Conservation (phyloP, 2,113 vertebrate genomes). For the Corythoichthys intestinalis region DNA sequence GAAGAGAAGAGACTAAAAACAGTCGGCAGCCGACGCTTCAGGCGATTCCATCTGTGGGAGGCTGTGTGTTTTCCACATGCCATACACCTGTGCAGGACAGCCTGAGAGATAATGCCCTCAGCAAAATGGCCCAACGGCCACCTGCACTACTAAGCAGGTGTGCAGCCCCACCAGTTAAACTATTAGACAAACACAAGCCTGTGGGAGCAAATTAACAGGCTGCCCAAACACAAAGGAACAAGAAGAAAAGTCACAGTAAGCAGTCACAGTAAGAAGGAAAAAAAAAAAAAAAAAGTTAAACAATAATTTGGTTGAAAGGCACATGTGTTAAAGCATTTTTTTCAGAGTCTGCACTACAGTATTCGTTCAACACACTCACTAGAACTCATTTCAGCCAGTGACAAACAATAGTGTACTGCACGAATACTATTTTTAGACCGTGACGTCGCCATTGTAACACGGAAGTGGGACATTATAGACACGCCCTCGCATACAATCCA, state of each 20-base stretch:
- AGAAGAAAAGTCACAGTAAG: conserved; percentile 56
- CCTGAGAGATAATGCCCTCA: conserved; percentile 61
- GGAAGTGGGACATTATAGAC: no score
- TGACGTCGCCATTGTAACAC: no score
- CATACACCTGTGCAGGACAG: conserved; percentile 73
- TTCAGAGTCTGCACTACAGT: not conserved
- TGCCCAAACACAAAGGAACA: conserved; percentile 54
- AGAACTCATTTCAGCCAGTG: not conserved
- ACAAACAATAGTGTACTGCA: not conserved
- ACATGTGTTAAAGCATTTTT: no score
- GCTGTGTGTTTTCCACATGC: conserved; percentile 60
- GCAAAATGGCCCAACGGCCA: conserved; percentile 62
- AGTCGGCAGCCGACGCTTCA: conserved; percentile 48
- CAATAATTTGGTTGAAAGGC: conserved; percentile 24
- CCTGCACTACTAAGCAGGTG: conserved; percentile 72
- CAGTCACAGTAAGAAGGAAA: conserved; percentile 33
- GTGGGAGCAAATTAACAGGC: conserved; percentile 68
- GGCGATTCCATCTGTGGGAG: conserved; percentile 68
- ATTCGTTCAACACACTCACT: not conserved
- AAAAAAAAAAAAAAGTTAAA: conserved; percentile 5
- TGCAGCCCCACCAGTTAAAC: conserved; percentile 71
- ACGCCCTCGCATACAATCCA: no score
- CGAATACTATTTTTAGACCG: no score
- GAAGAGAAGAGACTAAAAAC: conserved; percentile 43
- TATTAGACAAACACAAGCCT: conserved; percentile 73